Evolutionary conservation across 2,113 vertebrate genomes (phyloP).

Genomic region (Campylomormyrus tamandua): DNA sequence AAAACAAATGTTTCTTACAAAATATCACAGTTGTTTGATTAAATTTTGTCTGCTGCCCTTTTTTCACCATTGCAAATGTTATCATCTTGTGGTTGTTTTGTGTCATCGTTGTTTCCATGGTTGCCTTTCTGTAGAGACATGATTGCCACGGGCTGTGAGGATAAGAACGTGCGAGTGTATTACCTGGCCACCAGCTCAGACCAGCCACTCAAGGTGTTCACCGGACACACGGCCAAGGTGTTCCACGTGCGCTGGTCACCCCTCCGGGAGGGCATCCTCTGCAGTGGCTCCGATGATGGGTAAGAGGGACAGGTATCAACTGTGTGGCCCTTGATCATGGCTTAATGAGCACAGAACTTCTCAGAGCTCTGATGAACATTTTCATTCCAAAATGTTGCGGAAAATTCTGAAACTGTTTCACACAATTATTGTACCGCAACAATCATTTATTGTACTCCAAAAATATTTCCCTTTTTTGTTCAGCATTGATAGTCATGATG

Average conservation of each 20-base stretch:
- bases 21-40: neutral
- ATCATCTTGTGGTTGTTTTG: neutral
- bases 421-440: neutral
- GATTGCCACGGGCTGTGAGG: conserved; percentile 96
- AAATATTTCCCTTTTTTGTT: neutral
- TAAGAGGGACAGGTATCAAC: conserved; percentile 36
- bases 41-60: neutral
- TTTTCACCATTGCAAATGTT: neutral
- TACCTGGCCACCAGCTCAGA: conserved; percentile 93
- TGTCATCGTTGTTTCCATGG: neutral
- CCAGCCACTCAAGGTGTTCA: conserved; percentile 89
- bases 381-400: neutral
- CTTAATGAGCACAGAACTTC: neutral
- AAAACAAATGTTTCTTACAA: neutral
- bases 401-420: neutral
- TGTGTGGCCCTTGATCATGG: neutral
- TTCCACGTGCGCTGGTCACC: conserved; percentile 96
- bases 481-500: neutral
- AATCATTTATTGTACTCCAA: neutral
- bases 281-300: conserved; percentile 95
- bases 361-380: neutral
- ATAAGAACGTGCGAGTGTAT: conserved; percentile 93
- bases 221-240: conserved; percentile 87
- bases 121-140: conserved; percentile 70
- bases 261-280: conserved; percentile 90